Evolutionary conservation across 2,797 vertebrate genomes (phyloP), one percentile per base, ranked within the genome.

Genomic region (Anguilla obscura): DNA sequence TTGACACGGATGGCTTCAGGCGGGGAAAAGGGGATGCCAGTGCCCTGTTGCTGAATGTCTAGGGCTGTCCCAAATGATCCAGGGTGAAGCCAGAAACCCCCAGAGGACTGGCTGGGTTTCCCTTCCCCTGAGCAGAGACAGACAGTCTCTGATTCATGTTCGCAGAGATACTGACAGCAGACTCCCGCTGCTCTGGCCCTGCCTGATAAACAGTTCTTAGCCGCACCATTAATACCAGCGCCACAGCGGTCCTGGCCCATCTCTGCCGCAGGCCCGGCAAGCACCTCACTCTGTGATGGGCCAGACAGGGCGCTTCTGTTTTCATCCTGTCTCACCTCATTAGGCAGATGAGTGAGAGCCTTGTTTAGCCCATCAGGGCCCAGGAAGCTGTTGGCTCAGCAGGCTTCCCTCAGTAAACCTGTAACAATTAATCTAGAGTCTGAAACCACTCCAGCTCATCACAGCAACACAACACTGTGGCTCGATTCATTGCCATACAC

Each of bases 181-280:
- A 60, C 24, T 36, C 54, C 71, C 86, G 7, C 18, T 66, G 79
- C 86, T 30, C 86, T 33, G 69, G 54, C 86, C 50, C 74, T 3
- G 66, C 21, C 56, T 8, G 45, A 74, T 85, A 85, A 58, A 76
- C 60, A 79, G 84, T 36, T 86, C 54, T 88, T 27, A 45, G 16
- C 45, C 36, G 36, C 56, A 21, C 85, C 14, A 58, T 71, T 84
- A 24, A 18, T 71, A 85, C 18, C 82, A 63, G 40, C 12, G 50
- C 40, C 9, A 45, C 24, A 21, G 76, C 30, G 69, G 24, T 87
- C 33, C n/a, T 71, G 33, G 30, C 50, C 14, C 14, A 27, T 54
- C 69, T 60, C 36, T 24, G 52, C 63, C 14, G 5, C 33, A 8
- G 54, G 36, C 48, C 45, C 66, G 27, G 52, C 66, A 52, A 45